Conservation (phyloP, 2,797 vertebrate species). For the Pantherophis vulpinus region DNA sequence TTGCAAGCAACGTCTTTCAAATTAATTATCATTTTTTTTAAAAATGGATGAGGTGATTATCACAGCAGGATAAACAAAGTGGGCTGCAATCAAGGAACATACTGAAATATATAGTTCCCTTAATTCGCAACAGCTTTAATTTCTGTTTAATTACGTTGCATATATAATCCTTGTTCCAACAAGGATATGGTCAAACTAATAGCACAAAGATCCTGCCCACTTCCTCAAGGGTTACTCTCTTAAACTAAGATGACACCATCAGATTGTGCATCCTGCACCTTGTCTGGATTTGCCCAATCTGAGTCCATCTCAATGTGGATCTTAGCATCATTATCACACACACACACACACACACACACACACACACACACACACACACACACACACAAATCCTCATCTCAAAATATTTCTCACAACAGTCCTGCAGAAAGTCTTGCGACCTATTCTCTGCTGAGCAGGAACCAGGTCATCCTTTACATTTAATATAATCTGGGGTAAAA, state of each 20-base stretch:
- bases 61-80: conserved; percentile 20
- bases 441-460: neutral
- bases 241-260: neutral
- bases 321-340: neutral
- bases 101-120: neutral
- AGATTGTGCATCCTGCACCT: neutral
- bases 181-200: neutral
- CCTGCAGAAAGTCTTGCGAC: neutral
- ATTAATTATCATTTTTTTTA: neutral
- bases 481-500: neutral
- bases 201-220: neutral
- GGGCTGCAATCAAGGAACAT: conserved; percentile 10
- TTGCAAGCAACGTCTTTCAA: neutral
- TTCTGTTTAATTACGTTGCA: conserved; percentile 5
- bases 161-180: neutral
- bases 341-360: no score
- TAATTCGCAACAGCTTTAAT: conserved; percentile 29
- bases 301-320: neutral
- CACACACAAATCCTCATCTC: neutral
- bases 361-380: no score
- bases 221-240: neutral
- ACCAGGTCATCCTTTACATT: neutral
- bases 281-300: neutral
- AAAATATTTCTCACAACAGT: neutral
- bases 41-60: conserved; percentile 25